Evolutionary conservation across 1,140 invertebrate species (phyloP), one percentile per base, ranked within the genome.

Genomic region (Drosophila sechellia): DNA sequence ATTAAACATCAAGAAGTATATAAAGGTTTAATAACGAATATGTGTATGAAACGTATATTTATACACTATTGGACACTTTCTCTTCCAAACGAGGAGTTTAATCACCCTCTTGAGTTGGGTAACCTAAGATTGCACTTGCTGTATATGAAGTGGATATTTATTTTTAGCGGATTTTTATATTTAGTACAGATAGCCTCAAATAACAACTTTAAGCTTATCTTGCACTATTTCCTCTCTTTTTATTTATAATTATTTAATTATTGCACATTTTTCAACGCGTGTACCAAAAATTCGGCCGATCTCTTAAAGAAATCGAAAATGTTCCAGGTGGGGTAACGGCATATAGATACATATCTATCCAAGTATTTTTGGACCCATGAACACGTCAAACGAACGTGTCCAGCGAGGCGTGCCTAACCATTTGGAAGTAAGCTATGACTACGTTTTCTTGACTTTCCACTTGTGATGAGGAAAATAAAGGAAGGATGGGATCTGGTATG

Each of bases 361-460:
- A n/a, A 35, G 17, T 54, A 42, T 61, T 35, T 61, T 17, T 49
- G 31, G 48, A 35, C 49, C 42, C 61, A 71, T 64, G 60, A 60
- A 66, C 61, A 70, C 68, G 65, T 70, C 68, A 71, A 54, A 71
- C 61, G 74, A 68, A 77, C 39, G 74, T 61, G 73, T 56, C 49
- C 73, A 77, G 15, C 74, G 56, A 60, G 52, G 45, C 74, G 74
- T 77, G 64, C 61, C 74, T 64, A 69, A 69, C 64, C 74, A 77
- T 77, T 77, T 77, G 74, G 73, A 64, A 77, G 77, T 77, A 77
- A 77, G 77, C 69, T 77, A 77, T 77, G 74, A 69, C 74, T 77
- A 77, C 73, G 74, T 77, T 73, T 77, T 77, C 64, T 77, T 40
- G 42, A 40, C 34, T 77, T 77, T 77, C 76, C 74, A 77, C 73